These are phyloP conservation scores for Akabosia matsudoensis DNA, from an alignment of 1,140 invertebrate species.

Conservation along the genomic window DNA sequence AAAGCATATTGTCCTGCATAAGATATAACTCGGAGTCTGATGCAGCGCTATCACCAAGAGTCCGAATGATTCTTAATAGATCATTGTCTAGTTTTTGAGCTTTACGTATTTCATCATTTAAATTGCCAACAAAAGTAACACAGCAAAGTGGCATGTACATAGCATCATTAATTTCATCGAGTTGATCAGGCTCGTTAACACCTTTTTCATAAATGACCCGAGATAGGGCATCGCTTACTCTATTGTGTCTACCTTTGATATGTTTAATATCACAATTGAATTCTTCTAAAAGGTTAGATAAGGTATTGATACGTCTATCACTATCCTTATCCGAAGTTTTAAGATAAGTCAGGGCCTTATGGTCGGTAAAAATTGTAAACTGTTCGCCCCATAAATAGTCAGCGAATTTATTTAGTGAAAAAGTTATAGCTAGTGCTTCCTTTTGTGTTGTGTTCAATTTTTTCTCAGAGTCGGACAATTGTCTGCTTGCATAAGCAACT, in stretches of 20 bases:
- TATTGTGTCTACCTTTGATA: conserved; percentile 48
- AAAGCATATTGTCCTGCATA: neutral
- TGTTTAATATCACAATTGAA: conserved; percentile 45
- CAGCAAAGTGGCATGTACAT: neutral
- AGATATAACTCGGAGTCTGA: neutral
- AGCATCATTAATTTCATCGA: neutral
- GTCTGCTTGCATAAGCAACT: conserved; percentile 31
- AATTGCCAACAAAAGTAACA: neutral
- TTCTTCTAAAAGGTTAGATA: conserved; percentile 39
- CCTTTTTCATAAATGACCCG: neutral
- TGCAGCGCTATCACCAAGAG: neutral
- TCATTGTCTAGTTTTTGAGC: neutral
- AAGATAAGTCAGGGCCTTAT: conserved; percentile 31
- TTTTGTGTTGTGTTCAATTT: conserved; percentile 2
- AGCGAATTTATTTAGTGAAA: conserved; percentile 30
- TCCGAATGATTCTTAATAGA: neutral
- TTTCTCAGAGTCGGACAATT: neutral
- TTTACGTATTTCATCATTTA: neutral
- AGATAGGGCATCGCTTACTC: conserved; percentile 30
- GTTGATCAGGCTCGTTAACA: conserved; percentile 25
- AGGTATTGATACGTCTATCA: conserved; percentile 4
- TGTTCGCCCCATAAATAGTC: conserved; percentile 16
- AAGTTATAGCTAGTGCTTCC: conserved; percentile 3
- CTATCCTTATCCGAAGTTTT: neutral
- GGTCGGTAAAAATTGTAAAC: conserved; percentile 35